These are phyloP conservation scores for Petrolisthes manimaculis DNA, from an alignment of 2,888 invertebrate species.

Conservation along the genomic window DNA sequence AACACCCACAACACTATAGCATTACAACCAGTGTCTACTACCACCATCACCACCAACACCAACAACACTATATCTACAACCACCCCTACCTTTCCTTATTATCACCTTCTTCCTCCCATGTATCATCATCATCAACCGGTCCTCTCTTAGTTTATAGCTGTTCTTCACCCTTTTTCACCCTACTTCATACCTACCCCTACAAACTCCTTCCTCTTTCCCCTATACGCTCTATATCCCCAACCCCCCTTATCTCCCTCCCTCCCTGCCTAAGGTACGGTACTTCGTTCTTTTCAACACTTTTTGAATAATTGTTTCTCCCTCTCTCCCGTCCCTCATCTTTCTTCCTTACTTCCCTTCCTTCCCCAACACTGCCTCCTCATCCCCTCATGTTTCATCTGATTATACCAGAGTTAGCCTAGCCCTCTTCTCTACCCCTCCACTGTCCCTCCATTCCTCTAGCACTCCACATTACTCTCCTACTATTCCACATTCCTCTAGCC, in stretches of 20 bases:
- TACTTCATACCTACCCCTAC: background rate
- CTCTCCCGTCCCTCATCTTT: background rate
- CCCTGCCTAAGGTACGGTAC: background rate
- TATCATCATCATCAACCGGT: too few relatives aligned
- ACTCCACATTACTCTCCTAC: background rate
- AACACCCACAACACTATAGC: too few relatives aligned
- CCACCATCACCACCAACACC: too few relatives aligned
- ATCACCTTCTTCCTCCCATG: background rate
- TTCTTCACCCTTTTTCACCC: background rate
- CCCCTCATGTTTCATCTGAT: too few relatives aligned
- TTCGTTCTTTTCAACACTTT: background rate
- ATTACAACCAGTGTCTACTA: background rate
- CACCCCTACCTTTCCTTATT: background rate
- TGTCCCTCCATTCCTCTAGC: background rate
- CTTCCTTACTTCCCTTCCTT: background rate
- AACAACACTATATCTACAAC: background rate
- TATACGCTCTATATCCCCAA: background rate
- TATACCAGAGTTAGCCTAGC: too few relatives aligned
- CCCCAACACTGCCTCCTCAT: background rate
- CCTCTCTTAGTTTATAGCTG: too few relatives aligned
- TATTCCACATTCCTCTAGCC: too few relatives aligned
- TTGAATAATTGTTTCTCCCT: background rate
- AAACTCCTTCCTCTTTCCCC: background rate
- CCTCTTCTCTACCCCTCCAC: background rate
- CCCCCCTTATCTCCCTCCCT: background rate